Evolutionary conservation across 2,113 vertebrate genomes (phyloP), one percentile per base, ranked within the genome.

Genomic region (Strigops habroptila): DNA sequence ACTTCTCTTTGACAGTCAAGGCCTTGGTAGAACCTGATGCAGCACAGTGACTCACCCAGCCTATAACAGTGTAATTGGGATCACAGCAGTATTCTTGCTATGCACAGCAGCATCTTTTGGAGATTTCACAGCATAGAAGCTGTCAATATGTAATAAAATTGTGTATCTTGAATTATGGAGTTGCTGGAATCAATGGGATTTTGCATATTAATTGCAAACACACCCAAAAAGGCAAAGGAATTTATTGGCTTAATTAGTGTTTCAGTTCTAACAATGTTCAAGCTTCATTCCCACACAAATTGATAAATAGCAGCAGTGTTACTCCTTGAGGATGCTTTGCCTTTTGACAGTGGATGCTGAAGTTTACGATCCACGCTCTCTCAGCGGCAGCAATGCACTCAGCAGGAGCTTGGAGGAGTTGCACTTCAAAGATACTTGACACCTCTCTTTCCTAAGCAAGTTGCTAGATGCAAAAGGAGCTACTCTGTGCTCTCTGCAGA

Each of bases 171-270:
- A 92, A 84, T 89, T 91, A 89, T 43, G 57, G 93, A 87, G 71
- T 70, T 91, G 78, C 85, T 76, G 74, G 51, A 95, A 12, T 97
- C 97, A 91, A 91, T 90, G 86, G 53, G 81, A 82, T 86, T 97
- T 97, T 97, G 92, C 96, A 97, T 98, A 97, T 97, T 97, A 96
- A 97, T 97, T 95, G 80, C 74, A 86, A 95, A 92, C 69, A 79
- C 79, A 63, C 94, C 71, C 79, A 73, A 97, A 93, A 93, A 82
- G 49, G 67, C 93, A 87, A 67, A 91, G 78, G 93, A 96, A 92
- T 89, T 88, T 93, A 95, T 91, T 97, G 95, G 88, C 64, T 97
- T 96, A 95, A 97, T 94, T 93, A 95, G 25, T 19, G 80, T 73
- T 97, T 92, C 91, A 75, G 82, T 74, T 84, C 49, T 94, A 95